A percentile compares a stretch with the other conserved stretches of the same genome.
Evolutionary conservation across 1,140 invertebrate genomes (phyloP).

Genomic region (Drosophila pandora): DNA sequence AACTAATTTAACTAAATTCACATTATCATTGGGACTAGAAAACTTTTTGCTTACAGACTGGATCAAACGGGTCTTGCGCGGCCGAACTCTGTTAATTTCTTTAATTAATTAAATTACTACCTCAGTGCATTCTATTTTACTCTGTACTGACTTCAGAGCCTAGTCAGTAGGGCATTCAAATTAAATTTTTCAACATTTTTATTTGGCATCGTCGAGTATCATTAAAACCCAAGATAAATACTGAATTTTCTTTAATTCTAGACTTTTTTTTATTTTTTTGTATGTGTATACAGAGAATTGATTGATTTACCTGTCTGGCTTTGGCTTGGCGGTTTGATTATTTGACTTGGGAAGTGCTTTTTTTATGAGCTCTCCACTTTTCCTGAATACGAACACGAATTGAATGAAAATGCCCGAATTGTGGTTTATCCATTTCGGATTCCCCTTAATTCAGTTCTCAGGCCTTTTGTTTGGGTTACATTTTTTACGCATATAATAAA

Average conservation of each 20-base stretch:
- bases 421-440: slow-evolving; percentile 17
- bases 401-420: slow-evolving; percentile 11
- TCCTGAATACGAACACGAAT: slow-evolving; percentile 1
- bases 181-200: slow-evolving; percentile 21
- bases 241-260: background rate
- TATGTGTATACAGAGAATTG: slow-evolving; percentile 23
- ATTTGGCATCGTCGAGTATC: slow-evolving; percentile 16
- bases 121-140: slow-evolving; percentile 5
- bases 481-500: slow-evolving; percentile 54
- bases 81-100: slow-evolving; percentile 32
- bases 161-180: background rate
- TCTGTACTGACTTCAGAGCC: background rate
- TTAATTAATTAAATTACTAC: slow-evolving; percentile 48
- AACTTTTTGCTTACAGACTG: slow-evolving; percentile 8
- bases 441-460: slow-evolving; percentile 12
- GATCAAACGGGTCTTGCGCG: slow-evolving; percentile 19
- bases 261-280: slow-evolving; percentile 1
- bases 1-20: slow-evolving; percentile 71
- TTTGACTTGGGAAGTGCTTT: slow-evolving; percentile 29
- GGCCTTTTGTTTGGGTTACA: slow-evolving; percentile 9
- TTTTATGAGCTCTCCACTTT: slow-evolving; percentile 35
- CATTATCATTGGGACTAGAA: slow-evolving; percentile 36
- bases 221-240: slow-evolving; percentile 15
- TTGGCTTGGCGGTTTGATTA: slow-evolving; percentile 19
- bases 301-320: slow-evolving; percentile 48